phyloP scores from a whole-genome alignment of 1,140 invertebrate species.

The Teleopsis dalmanni region DNA sequence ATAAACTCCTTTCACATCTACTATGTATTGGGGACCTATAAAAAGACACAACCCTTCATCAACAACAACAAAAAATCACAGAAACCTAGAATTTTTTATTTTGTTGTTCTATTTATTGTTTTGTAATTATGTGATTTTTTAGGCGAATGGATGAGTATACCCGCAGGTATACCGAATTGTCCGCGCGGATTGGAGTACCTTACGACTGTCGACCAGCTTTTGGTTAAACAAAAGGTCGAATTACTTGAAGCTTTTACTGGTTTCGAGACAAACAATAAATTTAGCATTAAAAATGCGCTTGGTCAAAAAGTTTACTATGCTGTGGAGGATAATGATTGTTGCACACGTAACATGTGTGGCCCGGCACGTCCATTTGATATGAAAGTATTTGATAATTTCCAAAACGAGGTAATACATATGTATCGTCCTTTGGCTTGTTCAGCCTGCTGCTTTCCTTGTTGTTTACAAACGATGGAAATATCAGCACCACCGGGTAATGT shows the following conservation, averaged over 20 bases:
- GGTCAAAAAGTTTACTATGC: constrained; percentile 80
- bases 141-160: constrained; percentile 78
- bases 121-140: too few species aligned
- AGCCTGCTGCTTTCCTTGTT: constrained; percentile 75
- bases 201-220: constrained; percentile 78
- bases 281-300: constrained; percentile 65
- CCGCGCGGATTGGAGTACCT: constrained; percentile 90
- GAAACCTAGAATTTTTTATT: too few species aligned
- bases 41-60: too few species aligned
- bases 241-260: constrained; percentile 73
- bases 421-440: constrained; percentile 68
- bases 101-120: too few species aligned
- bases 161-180: constrained; percentile 65
- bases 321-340: constrained; percentile 74
- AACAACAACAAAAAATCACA: too few species aligned
- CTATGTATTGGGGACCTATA: too few species aligned
- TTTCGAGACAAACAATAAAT: constrained; percentile 89
- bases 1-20: too few species aligned
- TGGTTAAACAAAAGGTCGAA: constrained; percentile 84
- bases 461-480: constrained; percentile 75
- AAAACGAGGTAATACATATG: constrained; percentile 68
- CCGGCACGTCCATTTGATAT: constrained; percentile 74
- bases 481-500: constrained; percentile 62
- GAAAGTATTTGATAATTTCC: constrained; percentile 70
- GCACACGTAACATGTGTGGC: constrained; percentile 71